A percentile compares a stretch with the other conserved stretches of the same genome.
Conservation (phyloP, 2,888 invertebrate genomes). For the Lathronympha strigana region DNA sequence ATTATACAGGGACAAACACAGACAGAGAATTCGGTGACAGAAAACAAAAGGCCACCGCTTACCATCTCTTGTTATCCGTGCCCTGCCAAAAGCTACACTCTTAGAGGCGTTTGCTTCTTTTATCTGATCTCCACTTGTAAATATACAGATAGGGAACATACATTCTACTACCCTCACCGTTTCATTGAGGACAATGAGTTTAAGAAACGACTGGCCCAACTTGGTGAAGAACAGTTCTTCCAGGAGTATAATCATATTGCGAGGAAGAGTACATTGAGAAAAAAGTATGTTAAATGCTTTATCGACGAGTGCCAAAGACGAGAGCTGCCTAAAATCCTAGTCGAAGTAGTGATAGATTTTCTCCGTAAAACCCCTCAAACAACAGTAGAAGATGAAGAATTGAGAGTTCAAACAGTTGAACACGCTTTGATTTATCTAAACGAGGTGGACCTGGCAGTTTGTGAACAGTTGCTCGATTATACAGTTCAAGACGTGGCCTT, state of each 20-base stretch:
- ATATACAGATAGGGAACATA: constrained; percentile 23
- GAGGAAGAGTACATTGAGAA: constrained; percentile 48
- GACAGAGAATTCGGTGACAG: not conserved
- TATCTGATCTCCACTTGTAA: constrained; percentile 59
- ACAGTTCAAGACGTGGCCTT: constrained; percentile 45
- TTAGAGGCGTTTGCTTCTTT: constrained; percentile 61
- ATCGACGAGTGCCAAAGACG: constrained; percentile 59
- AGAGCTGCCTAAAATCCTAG: constrained; percentile 55
- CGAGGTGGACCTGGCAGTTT: constrained; percentile 51
- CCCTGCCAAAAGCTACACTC: constrained; percentile 50
- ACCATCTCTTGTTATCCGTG: constrained; percentile 44
- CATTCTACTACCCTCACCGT: constrained; percentile 59
- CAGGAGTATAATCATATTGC: constrained; percentile 61
- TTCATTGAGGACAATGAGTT: constrained; percentile 45
- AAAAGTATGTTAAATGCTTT: constrained; percentile 56
- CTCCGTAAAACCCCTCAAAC: constrained; percentile 44
- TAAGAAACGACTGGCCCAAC: constrained; percentile 42
- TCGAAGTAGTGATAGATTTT: constrained; percentile 66
- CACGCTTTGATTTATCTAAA: constrained; percentile 61
- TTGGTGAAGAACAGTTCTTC: constrained; percentile 56
- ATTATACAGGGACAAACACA: not conserved
- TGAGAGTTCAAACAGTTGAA: constrained; percentile 56
- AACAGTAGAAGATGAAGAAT: constrained; percentile 45
- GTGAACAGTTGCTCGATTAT: constrained; percentile 56
- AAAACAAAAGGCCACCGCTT: not conserved